Percentiles rank a stretch among this genome's conserved stretches.
These are phyloP conservation scores for Thera obeliscata DNA, from an alignment of 2,888 invertebrate genomes.

Conservation along the genomic window DNA sequence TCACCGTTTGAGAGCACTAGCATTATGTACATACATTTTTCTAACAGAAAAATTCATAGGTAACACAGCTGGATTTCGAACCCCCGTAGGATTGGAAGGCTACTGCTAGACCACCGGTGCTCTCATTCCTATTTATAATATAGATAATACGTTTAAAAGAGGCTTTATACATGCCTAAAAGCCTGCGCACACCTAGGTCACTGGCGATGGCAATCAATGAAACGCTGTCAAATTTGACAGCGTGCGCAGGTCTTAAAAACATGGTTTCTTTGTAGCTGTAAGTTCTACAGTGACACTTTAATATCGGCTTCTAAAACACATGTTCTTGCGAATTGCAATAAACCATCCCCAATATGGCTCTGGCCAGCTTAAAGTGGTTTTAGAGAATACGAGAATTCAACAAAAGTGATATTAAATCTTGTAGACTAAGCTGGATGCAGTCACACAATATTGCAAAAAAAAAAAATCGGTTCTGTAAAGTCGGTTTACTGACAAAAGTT, in stretches of 20 bases:
- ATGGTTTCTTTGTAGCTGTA: neutral
- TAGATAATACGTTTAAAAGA: too few species aligned
- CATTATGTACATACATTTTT: too few species aligned
- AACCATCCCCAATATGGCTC: constrained; percentile 49
- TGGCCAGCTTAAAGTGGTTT: constrained; percentile 46
- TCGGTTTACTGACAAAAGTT: too few species aligned
- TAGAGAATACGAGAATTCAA: constrained; percentile 57
- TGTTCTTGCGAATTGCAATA: constrained; percentile 45
- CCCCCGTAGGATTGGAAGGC: too few species aligned
- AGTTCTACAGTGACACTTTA: constrained; percentile 16
- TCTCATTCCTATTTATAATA: too few species aligned
- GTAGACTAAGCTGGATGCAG: constrained; percentile 41
- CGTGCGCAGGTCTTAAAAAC: neutral
- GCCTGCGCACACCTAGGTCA: too few species aligned
- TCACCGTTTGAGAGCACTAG: too few species aligned
- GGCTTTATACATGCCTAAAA: neutral
- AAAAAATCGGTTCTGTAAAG: too few species aligned
- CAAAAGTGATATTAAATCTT: constrained; percentile 61
- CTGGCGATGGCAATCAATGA: too few species aligned
- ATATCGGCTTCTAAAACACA: constrained; percentile 34
- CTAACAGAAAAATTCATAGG: too few species aligned
- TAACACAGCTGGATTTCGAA: too few species aligned
- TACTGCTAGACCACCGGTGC: too few species aligned
- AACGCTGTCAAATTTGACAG: neutral
- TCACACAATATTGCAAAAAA: constrained; percentile 45